Percentiles rank a stretch among this genome's conserved stretches.
Conservation (phyloP, 2,888 invertebrate species). For the Notodonta dromedarius region DNA sequence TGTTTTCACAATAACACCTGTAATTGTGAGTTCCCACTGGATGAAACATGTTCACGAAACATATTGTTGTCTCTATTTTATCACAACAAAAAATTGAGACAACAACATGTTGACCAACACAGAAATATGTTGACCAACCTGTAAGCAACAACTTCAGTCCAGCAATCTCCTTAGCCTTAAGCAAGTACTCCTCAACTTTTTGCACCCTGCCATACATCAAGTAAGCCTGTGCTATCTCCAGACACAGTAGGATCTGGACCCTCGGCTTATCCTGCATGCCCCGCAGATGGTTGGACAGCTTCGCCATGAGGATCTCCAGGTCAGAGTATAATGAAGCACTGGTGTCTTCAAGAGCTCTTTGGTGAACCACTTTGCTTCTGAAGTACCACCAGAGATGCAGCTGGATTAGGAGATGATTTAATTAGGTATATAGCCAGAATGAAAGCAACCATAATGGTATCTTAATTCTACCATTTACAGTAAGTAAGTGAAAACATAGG, state of each 20-base stretch:
- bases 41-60: no score
- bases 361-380: constrained; percentile 89
- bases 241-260: constrained; percentile 70
- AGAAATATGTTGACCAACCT: constrained; percentile 66
- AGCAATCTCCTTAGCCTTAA: constrained; percentile 85
- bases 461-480: no score
- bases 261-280: constrained; percentile 54
- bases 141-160: constrained; percentile 88
- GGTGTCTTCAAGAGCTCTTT: constrained; percentile 90
- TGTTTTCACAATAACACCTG: no score
- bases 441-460: no score
- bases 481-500: no score
- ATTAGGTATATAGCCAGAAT: no score
- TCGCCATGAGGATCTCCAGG: constrained; percentile 78
- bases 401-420: constrained; percentile 41
- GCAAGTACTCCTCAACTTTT: constrained; percentile 87
- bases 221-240: constrained; percentile 87
- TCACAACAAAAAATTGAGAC: no score
- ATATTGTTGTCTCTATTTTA: no score
- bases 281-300: constrained; percentile 69
- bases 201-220: constrained; percentile 89
- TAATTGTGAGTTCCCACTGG: no score
- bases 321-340: constrained; percentile 87
- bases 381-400: constrained; percentile 89
- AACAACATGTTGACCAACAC: no score